Base-by-base conservation (phyloP, 2,797 vertebrate species). In the Urophycis tenuis region DNA sequence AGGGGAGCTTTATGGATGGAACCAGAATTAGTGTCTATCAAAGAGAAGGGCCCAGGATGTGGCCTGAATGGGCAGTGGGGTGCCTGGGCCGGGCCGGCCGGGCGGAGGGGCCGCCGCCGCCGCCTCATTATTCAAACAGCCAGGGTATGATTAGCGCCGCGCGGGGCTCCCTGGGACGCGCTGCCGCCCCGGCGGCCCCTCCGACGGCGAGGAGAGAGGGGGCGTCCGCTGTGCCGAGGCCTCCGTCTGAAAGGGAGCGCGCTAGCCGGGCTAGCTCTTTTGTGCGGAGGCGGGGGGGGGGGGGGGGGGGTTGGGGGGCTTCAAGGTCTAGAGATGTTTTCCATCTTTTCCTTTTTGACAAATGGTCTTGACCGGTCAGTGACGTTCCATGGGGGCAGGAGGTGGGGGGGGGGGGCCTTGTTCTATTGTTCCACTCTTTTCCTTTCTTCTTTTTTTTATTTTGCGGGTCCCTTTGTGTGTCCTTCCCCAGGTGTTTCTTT, bases 1-100 rank as follows among this genome's bases (percentile, higher is more conserved):
- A 93, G 92, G 85, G 89, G 89, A 89, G 90, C 90, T 93, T 93
- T 92, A 93, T 93, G 92, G 92, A 93, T 93, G 92, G 92, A 93
- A 90, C 91, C 90, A 88, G 90, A 93, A 93, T 94, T 93, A 92
- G 91, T 92, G 92, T 92, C 92, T 90, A 92, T 94, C 91, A 93
- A 92, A 93, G 91, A 86, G 85, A 90, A 87, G 86, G 89, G 88
- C 90, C 85, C 88, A 86, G 89, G 90, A 92, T 91, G 90, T 90
- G 89, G 67, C 5, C 49, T 34, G 30, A n/a, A 34, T 22, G 53
- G 53, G 71, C 15, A 17, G 31, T 2, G 29, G 70, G 70, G 82
- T 17, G 41, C 14, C 41, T 1, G 15, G 41, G 36, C 6, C 11
- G 36, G 36, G 12, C 34, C 11, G 88, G 89, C 86, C 81, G 87